Percentiles rank a stretch among this genome's conserved stretches.
These are phyloP conservation scores for Pogoniulus pusillus DNA, from an alignment of 2,797 vertebrate species.

Conservation along the genomic window DNA sequence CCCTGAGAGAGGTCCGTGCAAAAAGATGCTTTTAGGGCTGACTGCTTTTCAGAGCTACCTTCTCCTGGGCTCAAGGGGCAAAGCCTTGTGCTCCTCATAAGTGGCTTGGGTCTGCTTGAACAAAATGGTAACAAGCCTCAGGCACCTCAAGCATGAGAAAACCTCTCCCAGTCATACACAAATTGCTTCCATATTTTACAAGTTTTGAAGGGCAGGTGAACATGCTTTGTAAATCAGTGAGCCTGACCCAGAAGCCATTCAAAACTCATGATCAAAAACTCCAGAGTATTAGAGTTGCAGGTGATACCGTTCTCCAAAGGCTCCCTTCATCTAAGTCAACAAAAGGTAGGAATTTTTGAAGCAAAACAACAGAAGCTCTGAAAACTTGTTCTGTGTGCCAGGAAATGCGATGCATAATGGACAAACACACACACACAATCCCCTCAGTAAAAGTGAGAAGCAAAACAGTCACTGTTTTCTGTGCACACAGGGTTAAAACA, in stretches of 20 bases:
- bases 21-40: neutral
- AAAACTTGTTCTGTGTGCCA: neutral
- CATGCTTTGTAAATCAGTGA: neutral
- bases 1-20: neutral
- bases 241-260: conserved; percentile 41
- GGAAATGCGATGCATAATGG: neutral
- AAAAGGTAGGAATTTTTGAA: conserved; percentile 10
- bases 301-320: conserved; percentile 37
- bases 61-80: neutral
- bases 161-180: neutral
- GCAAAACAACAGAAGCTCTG: conserved; percentile 15
- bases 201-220: conserved; percentile 20
- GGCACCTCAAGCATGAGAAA: neutral
- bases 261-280: conserved; percentile 50
- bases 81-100: neutral
- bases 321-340: conserved; percentile 16
- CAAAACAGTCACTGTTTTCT: neutral
- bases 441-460: neutral
- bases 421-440: neutral
- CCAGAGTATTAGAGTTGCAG: neutral
- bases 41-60: neutral
- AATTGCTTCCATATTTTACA: conserved; percentile 31
- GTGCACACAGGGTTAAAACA: neutral
- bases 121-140: neutral
- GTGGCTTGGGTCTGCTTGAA: neutral